Evolutionary conservation across 2,888 invertebrate species (phyloP).

Genomic region (Piscicola geometra): DNA sequence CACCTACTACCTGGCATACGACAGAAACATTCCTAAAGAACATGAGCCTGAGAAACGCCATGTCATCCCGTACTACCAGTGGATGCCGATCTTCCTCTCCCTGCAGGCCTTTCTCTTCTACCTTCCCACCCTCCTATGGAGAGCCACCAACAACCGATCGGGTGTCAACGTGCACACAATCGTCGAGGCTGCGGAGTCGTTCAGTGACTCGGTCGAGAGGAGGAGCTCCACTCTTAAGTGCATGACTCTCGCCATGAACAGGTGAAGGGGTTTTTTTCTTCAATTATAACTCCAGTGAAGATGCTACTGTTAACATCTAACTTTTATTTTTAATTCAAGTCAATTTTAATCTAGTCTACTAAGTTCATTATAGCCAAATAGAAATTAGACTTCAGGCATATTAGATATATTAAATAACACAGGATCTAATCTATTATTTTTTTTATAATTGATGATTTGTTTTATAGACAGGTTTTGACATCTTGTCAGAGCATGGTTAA

Average conservation of each 20-base stretch:
- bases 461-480: no score
- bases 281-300: no score
- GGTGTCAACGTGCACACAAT: slow-evolving; percentile 45
- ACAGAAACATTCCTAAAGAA: slow-evolving; percentile 45
- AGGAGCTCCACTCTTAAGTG: slow-evolving; percentile 42
- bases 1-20: slow-evolving; percentile 45
- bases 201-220: slow-evolving; percentile 43
- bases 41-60: slow-evolving; percentile 42
- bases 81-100: slow-evolving; percentile 45
- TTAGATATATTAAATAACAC: no score
- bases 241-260: slow-evolving; percentile 46
- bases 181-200: slow-evolving; percentile 45
- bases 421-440: no score
- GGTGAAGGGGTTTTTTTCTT: no score
- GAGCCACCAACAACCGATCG: slow-evolving; percentile 41
- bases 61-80: slow-evolving; percentile 46
- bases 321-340: no score
- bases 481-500: no score
- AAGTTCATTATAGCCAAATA: no score
- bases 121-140: slow-evolving; percentile 42
- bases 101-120: slow-evolving; percentile 44
- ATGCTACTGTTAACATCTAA: no score
- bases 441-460: no score
- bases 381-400: no score
- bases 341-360: no score